Conservation (phyloP, 2,797 vertebrate species). For the Intellagama lesueurii region DNA sequence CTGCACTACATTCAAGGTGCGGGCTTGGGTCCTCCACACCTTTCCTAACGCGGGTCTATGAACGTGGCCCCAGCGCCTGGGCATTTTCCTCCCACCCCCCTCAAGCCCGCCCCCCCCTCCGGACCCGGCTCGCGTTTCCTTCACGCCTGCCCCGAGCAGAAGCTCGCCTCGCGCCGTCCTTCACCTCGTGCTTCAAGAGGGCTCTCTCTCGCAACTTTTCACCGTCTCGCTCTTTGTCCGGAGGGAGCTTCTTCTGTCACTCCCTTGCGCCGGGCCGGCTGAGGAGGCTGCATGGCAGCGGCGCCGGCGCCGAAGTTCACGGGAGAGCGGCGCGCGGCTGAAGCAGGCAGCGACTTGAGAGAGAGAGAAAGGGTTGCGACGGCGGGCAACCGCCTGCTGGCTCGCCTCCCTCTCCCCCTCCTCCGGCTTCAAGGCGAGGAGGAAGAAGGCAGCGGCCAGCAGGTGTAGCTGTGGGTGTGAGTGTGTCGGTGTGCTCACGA, state of each 20-base stretch:
- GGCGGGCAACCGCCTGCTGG: too few species aligned
- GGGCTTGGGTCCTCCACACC: neutral
- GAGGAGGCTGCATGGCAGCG: too few species aligned
- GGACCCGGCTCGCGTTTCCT: neutral
- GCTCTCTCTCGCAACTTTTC: too few species aligned
- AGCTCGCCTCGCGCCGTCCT: too few species aligned
- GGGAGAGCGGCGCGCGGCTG: too few species aligned
- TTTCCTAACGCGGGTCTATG: neutral
- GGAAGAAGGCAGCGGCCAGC: conserved; percentile 56
- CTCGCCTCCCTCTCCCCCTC: neutral
- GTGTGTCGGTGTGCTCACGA: neutral
- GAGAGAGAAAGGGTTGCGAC: too few species aligned
- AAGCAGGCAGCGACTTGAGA: too few species aligned
- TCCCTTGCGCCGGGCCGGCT: too few species aligned
- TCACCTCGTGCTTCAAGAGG: too few species aligned
- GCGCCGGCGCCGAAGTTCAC: too few species aligned
- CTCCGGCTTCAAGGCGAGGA: conserved; percentile 31
- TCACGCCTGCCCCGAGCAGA: neutral
- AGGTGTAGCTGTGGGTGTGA: neutral
- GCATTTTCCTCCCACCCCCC: rapidly evolving
- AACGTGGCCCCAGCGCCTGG: neutral
- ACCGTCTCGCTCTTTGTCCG: too few species aligned
- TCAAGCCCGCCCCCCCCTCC: neutral
- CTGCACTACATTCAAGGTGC: neutral
- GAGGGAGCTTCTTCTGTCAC: too few species aligned